Conservation (phyloP, 1,140 invertebrate species). For the Drosophila parabipectinata region DNA sequence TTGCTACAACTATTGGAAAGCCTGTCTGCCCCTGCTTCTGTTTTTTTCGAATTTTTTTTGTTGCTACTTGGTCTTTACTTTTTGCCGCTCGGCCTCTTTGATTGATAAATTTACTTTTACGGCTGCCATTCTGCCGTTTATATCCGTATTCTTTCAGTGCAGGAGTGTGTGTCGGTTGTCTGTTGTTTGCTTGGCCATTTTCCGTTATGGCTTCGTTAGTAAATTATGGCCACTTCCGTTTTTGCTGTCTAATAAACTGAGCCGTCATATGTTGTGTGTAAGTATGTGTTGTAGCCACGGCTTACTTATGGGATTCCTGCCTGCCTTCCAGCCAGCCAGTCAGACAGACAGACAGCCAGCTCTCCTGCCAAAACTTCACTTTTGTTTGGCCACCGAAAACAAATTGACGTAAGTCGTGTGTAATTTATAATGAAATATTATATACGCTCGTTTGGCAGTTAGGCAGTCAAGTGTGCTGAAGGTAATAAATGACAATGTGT, state of each 20-base stretch:
- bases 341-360: neutral
- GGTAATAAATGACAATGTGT: constrained; percentile 77
- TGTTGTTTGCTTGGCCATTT: constrained; percentile 53
- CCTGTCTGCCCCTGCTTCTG: constrained; percentile 41
- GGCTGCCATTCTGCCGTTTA: constrained; percentile 20
- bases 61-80: constrained; percentile 5
- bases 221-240: constrained; percentile 81
- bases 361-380: constrained; percentile 53
- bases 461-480: constrained; percentile 76
- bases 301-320: constrained; percentile 68
- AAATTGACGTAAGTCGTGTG: constrained; percentile 82
- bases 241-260: constrained; percentile 79
- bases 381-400: constrained; percentile 70
- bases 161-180: constrained; percentile 6
- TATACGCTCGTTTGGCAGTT: constrained; percentile 75
- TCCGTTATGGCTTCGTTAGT: constrained; percentile 76
- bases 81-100: constrained; percentile 48
- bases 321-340: constrained; percentile 36
- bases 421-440: constrained; percentile 83
- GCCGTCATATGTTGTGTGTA: constrained; percentile 60
- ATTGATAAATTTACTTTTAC: constrained; percentile 76
- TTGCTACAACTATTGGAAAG: constrained; percentile 75
- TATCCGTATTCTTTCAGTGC: constrained; percentile 3
- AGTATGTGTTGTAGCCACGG: constrained; percentile 55
- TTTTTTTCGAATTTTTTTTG: neutral